Evolutionary conservation across 2,888 invertebrate species (phyloP).

Genomic region (Scaptomyza polygonia): DNA sequence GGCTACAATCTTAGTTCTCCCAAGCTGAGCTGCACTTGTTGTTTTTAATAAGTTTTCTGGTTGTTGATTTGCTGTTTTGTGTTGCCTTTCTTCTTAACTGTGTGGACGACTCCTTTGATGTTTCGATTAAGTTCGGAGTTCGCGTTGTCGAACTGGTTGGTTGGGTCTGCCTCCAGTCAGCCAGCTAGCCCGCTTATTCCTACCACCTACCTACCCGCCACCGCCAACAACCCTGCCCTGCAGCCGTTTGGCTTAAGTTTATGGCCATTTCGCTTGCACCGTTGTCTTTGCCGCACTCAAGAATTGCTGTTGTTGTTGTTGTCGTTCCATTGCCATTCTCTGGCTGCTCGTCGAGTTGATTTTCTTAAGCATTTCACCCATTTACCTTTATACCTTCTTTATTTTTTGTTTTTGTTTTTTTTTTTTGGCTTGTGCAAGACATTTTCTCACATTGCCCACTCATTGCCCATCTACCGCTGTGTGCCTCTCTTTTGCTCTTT

Average conservation of each 20-base stretch:
- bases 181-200: slow-evolving; percentile 1
- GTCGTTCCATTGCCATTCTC: slow-evolving; percentile 36
- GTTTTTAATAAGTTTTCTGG: slow-evolving; percentile 81
- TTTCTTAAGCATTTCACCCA: slow-evolving; percentile 80
- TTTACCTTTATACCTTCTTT: slow-evolving; percentile 67
- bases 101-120: slow-evolving; percentile 66
- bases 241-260: slow-evolving; percentile 72
- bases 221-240: slow-evolving; percentile 11
- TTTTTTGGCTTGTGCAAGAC: slow-evolving; percentile 65
- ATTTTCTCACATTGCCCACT: slow-evolving; percentile 68
- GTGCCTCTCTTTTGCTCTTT: slow-evolving; percentile 8
- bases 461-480: slow-evolving; percentile 1
- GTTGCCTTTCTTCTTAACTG: slow-evolving; percentile 38
- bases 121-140: slow-evolving; percentile 81
- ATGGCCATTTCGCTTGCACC: slow-evolving; percentile 77
- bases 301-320: slow-evolving; percentile 30
- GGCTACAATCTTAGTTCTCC: slow-evolving; percentile 26
- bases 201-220: background rate
- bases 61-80: slow-evolving; percentile 33
- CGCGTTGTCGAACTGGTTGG: slow-evolving; percentile 76
- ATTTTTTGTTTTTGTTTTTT: background rate
- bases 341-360: slow-evolving; percentile 69
- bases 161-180: slow-evolving; percentile 50
- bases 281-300: slow-evolving; percentile 67
- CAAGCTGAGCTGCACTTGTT: slow-evolving; percentile 76